These are phyloP conservation scores for Loripinus fragilis DNA, from an alignment of 2,888 invertebrate genomes.

Conservation along the genomic window DNA sequence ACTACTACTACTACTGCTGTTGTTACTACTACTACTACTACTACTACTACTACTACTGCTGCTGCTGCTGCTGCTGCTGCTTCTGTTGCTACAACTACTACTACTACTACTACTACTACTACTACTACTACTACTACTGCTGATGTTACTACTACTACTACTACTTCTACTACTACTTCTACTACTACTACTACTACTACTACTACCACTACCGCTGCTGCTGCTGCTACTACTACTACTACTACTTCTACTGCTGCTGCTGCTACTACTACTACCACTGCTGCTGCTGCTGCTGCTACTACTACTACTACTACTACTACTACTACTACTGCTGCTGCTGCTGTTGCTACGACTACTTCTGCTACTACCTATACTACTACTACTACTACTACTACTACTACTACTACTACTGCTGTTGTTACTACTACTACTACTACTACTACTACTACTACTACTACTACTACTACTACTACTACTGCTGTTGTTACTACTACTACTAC, in stretches of 20 bases:
- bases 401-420: conserved; percentile 21
- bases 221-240: neutral
- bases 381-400: conserved; percentile 24
- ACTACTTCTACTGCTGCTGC: neutral
- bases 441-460: conserved; percentile 21
- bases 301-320: conserved; percentile 14
- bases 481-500: no score
- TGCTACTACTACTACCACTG: conserved; percentile 12
- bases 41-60: conserved; percentile 21
- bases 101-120: no score
- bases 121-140: no score
- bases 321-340: conserved; percentile 25
- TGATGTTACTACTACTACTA: no score
- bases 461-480: conserved; percentile 16
- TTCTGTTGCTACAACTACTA: no score
- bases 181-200: conserved; percentile 21
- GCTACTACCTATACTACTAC: no score
- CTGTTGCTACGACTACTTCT: no score
- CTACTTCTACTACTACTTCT: conserved; percentile 27
- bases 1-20: conserved; percentile 18
- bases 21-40: conserved; percentile 16
- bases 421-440: conserved; percentile 24
- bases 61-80: conserved; percentile 21
- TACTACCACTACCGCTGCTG: conserved; percentile 14
- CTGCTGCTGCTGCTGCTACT: conserved; percentile 21